Evolutionary conservation across 2,113 vertebrate genomes (phyloP).

Genomic region (Forbesichthys agassizii): DNA sequence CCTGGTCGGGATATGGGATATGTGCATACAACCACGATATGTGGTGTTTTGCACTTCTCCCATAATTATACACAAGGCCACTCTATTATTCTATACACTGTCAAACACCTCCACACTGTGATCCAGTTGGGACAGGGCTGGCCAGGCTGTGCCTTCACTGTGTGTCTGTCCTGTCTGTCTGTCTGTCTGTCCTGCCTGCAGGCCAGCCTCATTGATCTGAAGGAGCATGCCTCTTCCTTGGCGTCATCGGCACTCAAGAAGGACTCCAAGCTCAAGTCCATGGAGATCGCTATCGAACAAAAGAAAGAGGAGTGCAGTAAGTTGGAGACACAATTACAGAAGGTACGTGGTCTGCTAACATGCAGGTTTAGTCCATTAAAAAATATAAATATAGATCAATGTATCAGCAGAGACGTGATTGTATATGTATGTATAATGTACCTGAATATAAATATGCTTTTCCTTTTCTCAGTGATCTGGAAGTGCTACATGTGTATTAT

Average conservation of each 20-base stretch:
- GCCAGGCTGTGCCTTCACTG: constrained; percentile 22
- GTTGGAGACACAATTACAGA: constrained; percentile 94
- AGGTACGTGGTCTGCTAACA: constrained; percentile 63
- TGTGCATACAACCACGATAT: background rate
- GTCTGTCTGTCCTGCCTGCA: constrained; percentile 66
- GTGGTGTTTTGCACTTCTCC: background rate
- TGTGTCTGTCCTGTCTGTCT: constrained; percentile 37
- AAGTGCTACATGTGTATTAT: no score
- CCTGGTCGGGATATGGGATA: background rate
- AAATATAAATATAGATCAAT: no score
- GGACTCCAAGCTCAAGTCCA: constrained; percentile 96
- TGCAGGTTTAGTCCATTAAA: background rate
- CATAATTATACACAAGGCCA: background rate
- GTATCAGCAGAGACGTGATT: no score
- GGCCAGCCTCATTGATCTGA: constrained; percentile 97
- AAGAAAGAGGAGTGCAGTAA: constrained; percentile 99
- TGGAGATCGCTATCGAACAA: constrained; percentile 99
- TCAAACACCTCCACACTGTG: background rate
- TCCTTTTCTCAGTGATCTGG: no score
- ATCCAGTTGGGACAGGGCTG: constrained; percentile 17
- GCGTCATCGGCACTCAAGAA: constrained; percentile 95
- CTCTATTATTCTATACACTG: background rate
- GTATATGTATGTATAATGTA: no score
- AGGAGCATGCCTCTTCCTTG: constrained; percentile 95
- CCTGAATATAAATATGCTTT: no score